A percentile compares a stretch with the other conserved stretches of the same genome.
phyloP scores from a whole-genome alignment of 2,888 invertebrate species.

The Cataglyphis albicans region DNA sequence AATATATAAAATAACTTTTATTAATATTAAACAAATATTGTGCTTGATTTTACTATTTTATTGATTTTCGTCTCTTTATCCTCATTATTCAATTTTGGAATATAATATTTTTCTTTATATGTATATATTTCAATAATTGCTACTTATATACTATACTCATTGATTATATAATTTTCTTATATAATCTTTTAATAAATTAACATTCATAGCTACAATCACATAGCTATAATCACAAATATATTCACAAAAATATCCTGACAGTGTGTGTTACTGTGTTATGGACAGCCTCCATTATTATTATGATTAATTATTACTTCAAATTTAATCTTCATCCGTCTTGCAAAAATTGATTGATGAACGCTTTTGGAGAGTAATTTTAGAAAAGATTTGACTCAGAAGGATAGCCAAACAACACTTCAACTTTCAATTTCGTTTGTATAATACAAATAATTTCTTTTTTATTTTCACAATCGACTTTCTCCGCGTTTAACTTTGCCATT shows the following conservation, averaged over 20 bases:
- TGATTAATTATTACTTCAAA: slow-evolving; percentile 22
- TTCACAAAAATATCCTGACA: not conserved
- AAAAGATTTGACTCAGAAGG: not conserved
- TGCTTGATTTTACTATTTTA: not conserved
- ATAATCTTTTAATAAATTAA: not conserved
- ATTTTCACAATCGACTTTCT: slow-evolving; percentile 59
- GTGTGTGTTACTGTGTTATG: not conserved
- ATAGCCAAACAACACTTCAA: not conserved
- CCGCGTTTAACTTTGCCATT: not conserved
- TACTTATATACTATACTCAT: not conserved
- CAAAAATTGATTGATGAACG: slow-evolving; percentile 16
- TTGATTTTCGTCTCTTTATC: not conserved
- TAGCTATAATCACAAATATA: not conserved
- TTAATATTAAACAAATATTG: slow-evolving; percentile 14
- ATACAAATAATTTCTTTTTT: slow-evolving; percentile 41
- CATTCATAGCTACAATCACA: not conserved
- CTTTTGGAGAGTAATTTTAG: not conserved
- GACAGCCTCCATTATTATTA: not conserved
- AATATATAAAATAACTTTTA: slow-evolving; percentile 46
- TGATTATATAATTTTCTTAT: not conserved
- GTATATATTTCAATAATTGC: not conserved
- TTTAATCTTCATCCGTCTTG: not conserved
- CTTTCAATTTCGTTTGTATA: slow-evolving; percentile 60
- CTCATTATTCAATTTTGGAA: not conserved
- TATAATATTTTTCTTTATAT: slow-evolving; percentile 13